Conservation (phyloP, 1,140 invertebrate genomes). For the Anastatus disparis region DNA sequence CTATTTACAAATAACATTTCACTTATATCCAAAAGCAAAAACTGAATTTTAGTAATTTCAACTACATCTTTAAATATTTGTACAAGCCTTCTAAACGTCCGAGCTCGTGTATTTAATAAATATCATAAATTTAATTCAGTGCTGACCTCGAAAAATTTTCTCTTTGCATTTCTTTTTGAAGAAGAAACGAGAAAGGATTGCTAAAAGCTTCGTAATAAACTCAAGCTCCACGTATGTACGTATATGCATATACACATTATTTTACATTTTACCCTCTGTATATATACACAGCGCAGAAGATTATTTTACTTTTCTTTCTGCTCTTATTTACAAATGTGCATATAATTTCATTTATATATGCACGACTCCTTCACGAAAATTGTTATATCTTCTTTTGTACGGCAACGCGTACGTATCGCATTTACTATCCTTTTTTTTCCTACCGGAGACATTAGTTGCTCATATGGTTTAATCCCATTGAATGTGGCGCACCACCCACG, state of each 20-base stretch:
- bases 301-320: conserved; percentile 6
- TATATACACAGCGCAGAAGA: not conserved
- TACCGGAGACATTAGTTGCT: not conserved
- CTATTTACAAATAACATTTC: no score
- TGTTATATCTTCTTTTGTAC: not conserved
- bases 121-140: no score
- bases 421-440: conserved; percentile 5
- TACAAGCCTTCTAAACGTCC: no score
- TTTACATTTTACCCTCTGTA: conserved; percentile 23
- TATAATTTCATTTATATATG: conserved; percentile 36
- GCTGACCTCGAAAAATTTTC: no score
- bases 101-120: no score
- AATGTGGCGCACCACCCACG: not conserved
- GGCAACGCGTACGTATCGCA: no score
- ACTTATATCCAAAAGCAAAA: no score
- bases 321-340: conserved; percentile 20
- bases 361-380: not conserved
- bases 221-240: not conserved
- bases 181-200: no score
- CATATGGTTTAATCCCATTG: conserved; percentile 8
- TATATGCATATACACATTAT: not conserved
- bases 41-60: no score
- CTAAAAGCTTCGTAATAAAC: conserved; percentile 36
- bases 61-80: no score
- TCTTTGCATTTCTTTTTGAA: no score